Base-by-base conservation (phyloP, 2,888 invertebrate genomes). In the Trachelus troglodyta region DNA sequence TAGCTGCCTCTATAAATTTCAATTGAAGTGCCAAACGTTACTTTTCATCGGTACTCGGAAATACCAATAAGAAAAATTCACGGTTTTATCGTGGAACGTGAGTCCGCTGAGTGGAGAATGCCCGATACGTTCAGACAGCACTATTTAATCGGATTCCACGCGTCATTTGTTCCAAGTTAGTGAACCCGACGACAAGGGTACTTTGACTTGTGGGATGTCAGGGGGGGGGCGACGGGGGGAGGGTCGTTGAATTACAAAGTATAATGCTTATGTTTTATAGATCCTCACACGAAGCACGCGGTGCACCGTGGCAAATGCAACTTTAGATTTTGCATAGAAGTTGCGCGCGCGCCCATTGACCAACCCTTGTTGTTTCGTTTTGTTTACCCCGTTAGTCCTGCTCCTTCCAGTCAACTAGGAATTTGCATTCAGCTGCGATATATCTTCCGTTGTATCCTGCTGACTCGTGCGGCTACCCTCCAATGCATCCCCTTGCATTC, bases 191-290 rank as follows among this genome's bases (percentile, higher is more conserved):
- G 56, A 56, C 56, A 23, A 56, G 56, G 56, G 56, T 23, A 56
- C 56, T 56, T 23, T 56, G 74, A 68, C 69, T 71, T 69, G 34
- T 34, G 75, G 76, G 77, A 40, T 77, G 75, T 73, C 75, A 73
- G 73, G 74, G 75, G 76, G 74, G 74, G 37, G 3, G 33, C 31
- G 31, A n/a, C n/a, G n/a, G n/a, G n/a, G 35, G 30, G 11, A 1
- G 73, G 74, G 69, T 76, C 68, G 75, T 33, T 76, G 81, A 84
- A 89, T 89, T 87, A 87, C 83, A 88, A 89, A 88, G 87, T 87
- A 86, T 88, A 88, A 88, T 87, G 86, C 85, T 86, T 83, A 83
- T 85, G 85, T 84, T 85, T 85, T 87, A 86, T 86, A 86, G 87
- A 88, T 87, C 75, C 74, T 37, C 77, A 75, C 75, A 79, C 76